Base-by-base conservation (phyloP, 2,888 invertebrate genomes). In the Punctoribates punctum region DNA sequence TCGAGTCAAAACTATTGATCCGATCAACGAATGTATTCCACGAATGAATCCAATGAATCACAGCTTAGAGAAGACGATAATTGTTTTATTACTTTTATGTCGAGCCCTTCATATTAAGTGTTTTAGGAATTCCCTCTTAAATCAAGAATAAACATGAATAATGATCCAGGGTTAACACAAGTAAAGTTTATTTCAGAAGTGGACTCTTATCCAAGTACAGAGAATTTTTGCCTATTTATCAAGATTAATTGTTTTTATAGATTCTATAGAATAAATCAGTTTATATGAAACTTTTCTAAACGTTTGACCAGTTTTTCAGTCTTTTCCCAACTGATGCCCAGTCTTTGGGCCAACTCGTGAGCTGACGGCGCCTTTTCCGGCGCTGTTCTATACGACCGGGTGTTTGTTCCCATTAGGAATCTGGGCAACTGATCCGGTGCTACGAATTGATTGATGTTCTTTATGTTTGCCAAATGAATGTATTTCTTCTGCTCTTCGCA, bases 401-500 rank as follows among this genome's bases (percentile, higher is more conserved):
- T 38, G 25, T 70, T 70, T 9, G 70, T 70, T 20, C 70, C 70
- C 20, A 11, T 42, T 20, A 70, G 20, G 9, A 70, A 42, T 5
- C 42, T 42, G 4, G 70, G 70, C 34, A 70, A 70, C 23, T 70
- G 70, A n/a, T 70, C n/a, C 5, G 8, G n/a, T 34, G 70, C 13
- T 8, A 70, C 23, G 25, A n/a, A 70, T n/a, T 70, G 9, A 70
- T 25, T 46, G 13, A 70, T 70, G 42, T 38, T 70, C 34, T 34
- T 70, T 23, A 42, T 70, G 29, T 23, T 42, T 20, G 23, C 42
- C n/a, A 42, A 42, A 46, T 46, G 42, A 20, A 42, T 29, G n/a
- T 70, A 70, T 70, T 70, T 70, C 13, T 20, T 42, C 70, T 70
- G 20, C 4, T 70, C 70, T 38, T 70, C 70, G 34, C 42, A 42